Conservation (phyloP, 2,888 invertebrate genomes). For the Pandemis corylana region DNA sequence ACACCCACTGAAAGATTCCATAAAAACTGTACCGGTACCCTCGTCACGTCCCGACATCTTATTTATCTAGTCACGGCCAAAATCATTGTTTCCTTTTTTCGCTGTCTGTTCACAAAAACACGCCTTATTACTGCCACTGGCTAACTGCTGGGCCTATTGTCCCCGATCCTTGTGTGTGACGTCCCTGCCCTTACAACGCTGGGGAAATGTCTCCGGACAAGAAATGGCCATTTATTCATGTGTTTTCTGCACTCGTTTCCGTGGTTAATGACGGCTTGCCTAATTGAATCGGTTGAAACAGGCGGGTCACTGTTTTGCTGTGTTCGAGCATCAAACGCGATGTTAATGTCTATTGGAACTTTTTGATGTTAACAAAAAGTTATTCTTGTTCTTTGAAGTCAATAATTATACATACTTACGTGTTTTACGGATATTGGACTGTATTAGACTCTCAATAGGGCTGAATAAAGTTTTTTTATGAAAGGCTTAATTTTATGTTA, state of each 20-base stretch:
- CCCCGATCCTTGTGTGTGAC: conserved; percentile 70
- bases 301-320: conserved; percentile 3
- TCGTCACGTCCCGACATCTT: conserved; percentile 81
- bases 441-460: no score
- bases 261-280: conserved; percentile 41
- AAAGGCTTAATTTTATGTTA: no score
- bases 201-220: conserved; percentile 53
- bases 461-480: no score
- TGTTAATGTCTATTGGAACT: background rate
- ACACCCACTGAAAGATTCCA: conserved; percentile 74
- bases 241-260: conserved; percentile 51
- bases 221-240: conserved; percentile 63
- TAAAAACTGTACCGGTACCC: conserved; percentile 81
- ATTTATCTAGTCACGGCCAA: conserved; percentile 82
- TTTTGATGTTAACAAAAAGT: no score
- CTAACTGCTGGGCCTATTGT: conserved; percentile 74
- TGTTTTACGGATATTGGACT: no score
- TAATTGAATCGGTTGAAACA: conserved; percentile 19
- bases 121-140: conserved; percentile 74
- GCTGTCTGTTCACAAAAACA: conserved; percentile 73
- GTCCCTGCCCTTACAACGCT: conserved; percentile 59
- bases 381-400: no score
- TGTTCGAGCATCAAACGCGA: background rate
- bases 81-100: conserved; percentile 80
- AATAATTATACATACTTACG: no score